phyloP scores from a whole-genome alignment of 2,888 invertebrate genomes.

The Temnothorax ravouxi region DNA sequence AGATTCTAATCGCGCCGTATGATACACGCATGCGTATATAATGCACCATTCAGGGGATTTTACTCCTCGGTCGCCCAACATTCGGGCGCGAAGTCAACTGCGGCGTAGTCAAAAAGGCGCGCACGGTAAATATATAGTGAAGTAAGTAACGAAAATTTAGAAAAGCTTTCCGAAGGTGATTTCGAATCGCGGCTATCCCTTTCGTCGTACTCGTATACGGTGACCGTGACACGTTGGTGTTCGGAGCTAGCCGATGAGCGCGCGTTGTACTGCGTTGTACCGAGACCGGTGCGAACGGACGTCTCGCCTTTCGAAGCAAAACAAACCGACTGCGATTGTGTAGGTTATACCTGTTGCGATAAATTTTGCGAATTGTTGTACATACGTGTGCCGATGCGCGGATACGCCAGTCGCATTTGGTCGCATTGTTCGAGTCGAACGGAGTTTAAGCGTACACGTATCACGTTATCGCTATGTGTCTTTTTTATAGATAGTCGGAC shows the following conservation, averaged over 20 bases:
- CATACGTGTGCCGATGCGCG: not conserved
- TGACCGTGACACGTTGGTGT: no score
- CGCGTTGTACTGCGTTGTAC: no score
- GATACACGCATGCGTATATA: not conserved
- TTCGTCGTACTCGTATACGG: no score
- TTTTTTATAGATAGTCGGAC: not conserved
- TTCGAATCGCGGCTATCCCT: not conserved
- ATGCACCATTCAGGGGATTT: not conserved
- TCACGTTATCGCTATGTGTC: not conserved
- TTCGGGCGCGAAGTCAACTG: not conserved
- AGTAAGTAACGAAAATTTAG: not conserved
- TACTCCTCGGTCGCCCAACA: not conserved
- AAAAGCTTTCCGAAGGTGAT: not conserved
- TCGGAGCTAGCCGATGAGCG: not conserved
- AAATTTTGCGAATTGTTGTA: not conserved
- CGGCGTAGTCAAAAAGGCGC: slow-evolving; percentile 36
- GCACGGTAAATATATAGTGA: slow-evolving; percentile 10
- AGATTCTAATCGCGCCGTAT: not conserved
- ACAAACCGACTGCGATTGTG: no score
- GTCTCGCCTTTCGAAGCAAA: not conserved
- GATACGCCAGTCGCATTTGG: not conserved
- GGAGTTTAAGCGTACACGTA: not conserved
- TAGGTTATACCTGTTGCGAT: slow-evolving; percentile 34
- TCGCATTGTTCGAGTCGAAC: not conserved
- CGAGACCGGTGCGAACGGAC: not conserved